These are phyloP conservation scores for Heliconius hermathena DNA, from an alignment of 1,140 invertebrate species.

Conservation along the genomic window DNA sequence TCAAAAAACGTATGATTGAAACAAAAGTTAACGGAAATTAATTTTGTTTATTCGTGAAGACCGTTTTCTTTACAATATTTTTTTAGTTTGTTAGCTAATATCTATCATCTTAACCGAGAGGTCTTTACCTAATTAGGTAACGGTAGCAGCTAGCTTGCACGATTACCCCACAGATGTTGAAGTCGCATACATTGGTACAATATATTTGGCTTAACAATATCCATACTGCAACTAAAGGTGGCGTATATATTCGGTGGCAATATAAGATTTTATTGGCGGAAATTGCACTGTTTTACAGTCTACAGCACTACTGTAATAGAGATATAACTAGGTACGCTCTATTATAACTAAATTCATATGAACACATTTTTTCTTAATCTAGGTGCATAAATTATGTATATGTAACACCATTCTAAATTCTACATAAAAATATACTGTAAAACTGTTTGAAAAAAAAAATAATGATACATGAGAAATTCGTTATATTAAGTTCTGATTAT, in stretches of 20 bases:
- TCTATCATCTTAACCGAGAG: slow-evolving; percentile 19
- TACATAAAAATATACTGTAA: slow-evolving; percentile 49
- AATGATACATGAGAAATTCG: slow-evolving; percentile 24
- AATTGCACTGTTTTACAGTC: slow-evolving; percentile 74
- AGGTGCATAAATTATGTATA: slow-evolving; percentile 61
- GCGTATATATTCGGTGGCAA: slow-evolving; percentile 38
- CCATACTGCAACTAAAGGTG: slow-evolving; percentile 34
- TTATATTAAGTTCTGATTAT: slow-evolving; percentile 25
- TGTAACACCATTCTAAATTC: slow-evolving; percentile 62
- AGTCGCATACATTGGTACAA: slow-evolving; percentile 22
- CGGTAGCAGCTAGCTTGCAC: slow-evolving; percentile 19
- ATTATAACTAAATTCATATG: slow-evolving; percentile 79
- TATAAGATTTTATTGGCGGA: slow-evolving; percentile 46
- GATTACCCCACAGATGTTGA: slow-evolving; percentile 23
- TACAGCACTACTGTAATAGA: slow-evolving; percentile 61
- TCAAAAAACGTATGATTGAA: neutral
- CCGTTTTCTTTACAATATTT: slow-evolving; percentile 43
- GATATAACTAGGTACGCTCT: slow-evolving; percentile 54
- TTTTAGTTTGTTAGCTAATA: slow-evolving; percentile 38
- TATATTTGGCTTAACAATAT: slow-evolving; percentile 29
- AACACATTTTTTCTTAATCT: slow-evolving; percentile 78
- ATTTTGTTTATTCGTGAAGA: slow-evolving; percentile 58
- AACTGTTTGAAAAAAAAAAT: slow-evolving; percentile 23
- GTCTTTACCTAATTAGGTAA: slow-evolving; percentile 31
- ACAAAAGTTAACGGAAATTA: slow-evolving; percentile 50